Base-by-base conservation (phyloP, 2,113 vertebrate genomes). In the Prinia subflava region DNA sequence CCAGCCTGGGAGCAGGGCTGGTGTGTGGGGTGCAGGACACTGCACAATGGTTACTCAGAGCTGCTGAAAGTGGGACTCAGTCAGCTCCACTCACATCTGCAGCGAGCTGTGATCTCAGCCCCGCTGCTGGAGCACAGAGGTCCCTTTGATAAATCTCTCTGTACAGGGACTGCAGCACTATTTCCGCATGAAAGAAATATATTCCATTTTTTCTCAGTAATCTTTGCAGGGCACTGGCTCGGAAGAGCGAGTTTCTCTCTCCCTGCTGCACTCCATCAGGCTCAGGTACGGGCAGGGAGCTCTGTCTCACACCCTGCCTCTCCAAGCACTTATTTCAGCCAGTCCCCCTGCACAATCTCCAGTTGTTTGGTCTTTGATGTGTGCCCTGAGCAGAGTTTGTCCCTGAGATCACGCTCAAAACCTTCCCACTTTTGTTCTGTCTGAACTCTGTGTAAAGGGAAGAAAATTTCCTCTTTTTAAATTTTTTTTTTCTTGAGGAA, bases 31-130 rank as follows among this genome's bases (percentile, higher is more conserved):
- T 3, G 87, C 69, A 12, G 37, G 80, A 39, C 6, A 2, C 31
- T 14, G 62, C 21, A 95, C 89, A 95, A 92, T 53, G 87, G 70
- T 74, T 57, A 37, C 74, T 95, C 89, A 62, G 12, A 68, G 69
- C 87, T 44, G 55, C 77, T 46, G 19, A 1, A 49, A 89, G 73
- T 11, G 76, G 73, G 25, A 73, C 86, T 90, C 76, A 5, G 85
- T 73, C 89, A 70, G 60, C 8, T 86, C 76, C 35, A 0, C 4
- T 78, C 93, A 37, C 90, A 92, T 92, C 95, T 93, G 92, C 82
- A 70, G 37, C 2, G 7, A 60, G 31, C 79, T 93, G 91, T 93
- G 95, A 95, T 62, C 93, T 95, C 94, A 94, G 94, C 92, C 82
- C 86, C 0, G 57, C 89, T 73, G 39, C 76, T 25, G 73, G 50